A percentile compares a stretch with the other conserved stretches of the same genome.
These are phyloP conservation scores for Carterocephalus palaemon DNA, from an alignment of 2,888 invertebrate genomes.

Conservation along the genomic window DNA sequence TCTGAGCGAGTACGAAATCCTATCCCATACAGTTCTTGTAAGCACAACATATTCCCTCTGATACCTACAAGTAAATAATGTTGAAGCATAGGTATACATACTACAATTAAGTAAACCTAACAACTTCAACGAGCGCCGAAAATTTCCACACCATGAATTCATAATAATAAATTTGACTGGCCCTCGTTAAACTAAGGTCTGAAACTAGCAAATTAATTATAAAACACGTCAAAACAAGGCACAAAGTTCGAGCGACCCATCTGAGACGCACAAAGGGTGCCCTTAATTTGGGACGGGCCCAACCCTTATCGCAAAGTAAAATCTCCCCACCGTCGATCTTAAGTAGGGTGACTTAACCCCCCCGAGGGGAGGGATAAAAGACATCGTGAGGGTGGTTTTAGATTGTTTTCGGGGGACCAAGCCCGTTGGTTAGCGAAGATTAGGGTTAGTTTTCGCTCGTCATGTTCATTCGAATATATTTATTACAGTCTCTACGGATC, in stretches of 20 bases:
- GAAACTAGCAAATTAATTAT: constrained; percentile 79
- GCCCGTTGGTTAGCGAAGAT: constrained; percentile 47
- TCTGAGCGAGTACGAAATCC: too few species aligned
- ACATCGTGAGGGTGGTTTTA: constrained; percentile 62
- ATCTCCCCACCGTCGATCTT: constrained; percentile 78
- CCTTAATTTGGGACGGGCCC: constrained; percentile 63
- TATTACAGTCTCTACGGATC: constrained; percentile 29
- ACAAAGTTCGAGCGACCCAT: constrained; percentile 66
- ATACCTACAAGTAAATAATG: too few species aligned
- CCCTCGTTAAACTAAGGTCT: constrained; percentile 67
- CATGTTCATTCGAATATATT: constrained; percentile 41
- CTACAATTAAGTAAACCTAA: too few species aligned
- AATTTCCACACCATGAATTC: constrained; percentile 41
- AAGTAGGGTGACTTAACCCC: constrained; percentile 75
- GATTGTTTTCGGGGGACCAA: constrained; percentile 47
- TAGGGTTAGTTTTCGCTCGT: constrained; percentile 71
- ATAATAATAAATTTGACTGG: constrained; percentile 57
- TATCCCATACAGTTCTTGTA: too few species aligned
- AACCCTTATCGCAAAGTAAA: constrained; percentile 74
- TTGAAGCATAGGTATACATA: too few species aligned
- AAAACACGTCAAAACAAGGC: constrained; percentile 76
- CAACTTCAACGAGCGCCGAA: constrained; percentile 29
- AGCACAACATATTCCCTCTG: too few species aligned
- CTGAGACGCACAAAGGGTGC: constrained; percentile 71
- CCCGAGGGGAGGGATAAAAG: constrained; percentile 67